These are phyloP conservation scores for Drosophila chauvacae DNA, from an alignment of 1,140 invertebrate genomes.

Conservation along the genomic window DNA sequence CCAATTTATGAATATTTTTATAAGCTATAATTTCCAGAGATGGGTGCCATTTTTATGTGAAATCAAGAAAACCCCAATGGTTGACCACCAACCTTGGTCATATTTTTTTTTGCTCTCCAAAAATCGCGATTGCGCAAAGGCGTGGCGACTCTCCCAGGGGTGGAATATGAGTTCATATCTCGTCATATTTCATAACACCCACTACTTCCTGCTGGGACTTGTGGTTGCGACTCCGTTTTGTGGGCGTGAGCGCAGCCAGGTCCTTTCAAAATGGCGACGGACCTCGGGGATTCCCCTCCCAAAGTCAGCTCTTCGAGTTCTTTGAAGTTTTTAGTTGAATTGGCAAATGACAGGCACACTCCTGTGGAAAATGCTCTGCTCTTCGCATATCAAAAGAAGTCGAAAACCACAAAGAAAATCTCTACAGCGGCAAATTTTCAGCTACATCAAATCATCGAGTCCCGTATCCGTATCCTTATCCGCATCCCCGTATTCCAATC, in stretches of 20 bases:
- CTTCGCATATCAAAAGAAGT: slow-evolving; percentile 75
- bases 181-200: slow-evolving; percentile 74
- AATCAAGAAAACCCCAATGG: background rate
- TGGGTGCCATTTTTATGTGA: slow-evolving; percentile 6
- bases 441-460: slow-evolving; percentile 65
- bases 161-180: slow-evolving; percentile 77
- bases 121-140: slow-evolving; percentile 62
- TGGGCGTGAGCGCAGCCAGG: slow-evolving; percentile 47
- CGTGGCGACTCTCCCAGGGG: slow-evolving; percentile 17
- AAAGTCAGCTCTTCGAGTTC: slow-evolving; percentile 5
- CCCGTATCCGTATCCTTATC: slow-evolving; percentile 59
- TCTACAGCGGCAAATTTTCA: slow-evolving; percentile 68
- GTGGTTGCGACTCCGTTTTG: slow-evolving; percentile 8
- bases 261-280: slow-evolving; percentile 55
- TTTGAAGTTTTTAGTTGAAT: slow-evolving; percentile 67
- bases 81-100: background rate
- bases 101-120: background rate
- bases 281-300: slow-evolving; percentile 7
- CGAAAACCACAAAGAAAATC: slow-evolving; percentile 81
- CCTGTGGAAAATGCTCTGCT: slow-evolving; percentile 46
- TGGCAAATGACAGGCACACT: slow-evolving; percentile 49
- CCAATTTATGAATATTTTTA: background rate
- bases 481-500: slow-evolving; percentile 6
- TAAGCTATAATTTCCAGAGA: background rate
- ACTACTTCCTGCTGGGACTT: slow-evolving; percentile 10